Evolutionary conservation across 2,797 vertebrate genomes (phyloP), one percentile per base, ranked within the genome.

Genomic region (Lophotriccus pileatus): DNA sequence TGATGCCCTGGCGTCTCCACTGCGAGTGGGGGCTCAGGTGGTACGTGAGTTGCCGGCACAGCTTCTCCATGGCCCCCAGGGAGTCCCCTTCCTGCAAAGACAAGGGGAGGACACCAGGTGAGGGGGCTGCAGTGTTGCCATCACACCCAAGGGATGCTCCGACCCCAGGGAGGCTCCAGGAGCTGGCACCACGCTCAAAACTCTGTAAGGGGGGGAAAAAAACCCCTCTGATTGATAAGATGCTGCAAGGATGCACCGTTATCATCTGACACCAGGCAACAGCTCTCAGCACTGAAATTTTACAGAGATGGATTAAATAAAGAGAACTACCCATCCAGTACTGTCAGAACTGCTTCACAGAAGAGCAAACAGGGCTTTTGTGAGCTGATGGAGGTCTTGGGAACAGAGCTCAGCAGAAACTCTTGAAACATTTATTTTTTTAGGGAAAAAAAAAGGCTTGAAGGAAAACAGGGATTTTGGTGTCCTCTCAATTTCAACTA

Each of bases 21-120:
- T 98, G 99, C 1, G 99, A 99, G 96, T 99, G 99, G 6, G 99
- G 99, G 97, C 99, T 99, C 85, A 99, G 99, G 96, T 99, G 99
- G 96, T 99, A 99, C 36, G 99, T 99, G 97, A 99, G 98, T 98
- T 99, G 99, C 69, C 99, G 98, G 97, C 99, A 99, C 30, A 99
- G 98, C 98, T 99, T 99, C 98, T 99, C 99, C 99, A 99, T 99
- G 59, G 99, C 98, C 9, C 99, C 98, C 3, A 99, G 97, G 2
- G 99, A 98, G 60, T 99, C 99, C 0, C 98, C 98, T 76, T 99
- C 99, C 99, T 99, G 96, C 37, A 72, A 75, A 89, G 76, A 60
- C 56, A 93, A 15, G 7, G 49, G 1, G 20, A 2, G 11, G 43
- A 55, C 1, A 1, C 4, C 2, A 25, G 24, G 3, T 92, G 22